Evolutionary conservation across 2,888 invertebrate species (phyloP), one percentile per base, ranked within the genome.

Genomic region (Dysmachus trigonus): DNA sequence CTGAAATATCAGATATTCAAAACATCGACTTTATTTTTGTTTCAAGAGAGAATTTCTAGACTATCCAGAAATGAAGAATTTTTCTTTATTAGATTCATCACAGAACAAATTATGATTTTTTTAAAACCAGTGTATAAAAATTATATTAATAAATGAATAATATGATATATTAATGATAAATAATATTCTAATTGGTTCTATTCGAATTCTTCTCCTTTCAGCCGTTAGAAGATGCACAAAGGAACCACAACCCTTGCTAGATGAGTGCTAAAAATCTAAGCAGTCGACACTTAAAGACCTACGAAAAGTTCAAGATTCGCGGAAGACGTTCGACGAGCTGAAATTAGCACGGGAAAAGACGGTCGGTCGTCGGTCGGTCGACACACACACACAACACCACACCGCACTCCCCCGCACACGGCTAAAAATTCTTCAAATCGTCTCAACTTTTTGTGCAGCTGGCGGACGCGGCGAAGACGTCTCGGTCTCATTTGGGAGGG

Each of bases 221-320:
- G 85, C 22, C 38, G 72, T 83, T 83, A 10, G 72, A 72, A 83
- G 38, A 83, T 83, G 83, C 47, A 76, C 76, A 74, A 85, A 33
- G 47, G 18, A 76, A 53, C 30, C 53, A 76, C 31, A 51, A 85
- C 35, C 33, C 7, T 5, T 83, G 76, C 86, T 87, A 87, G 85
- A 87, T 87, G 87, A 79, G 85, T 87, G 86, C 84, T 87, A 87
- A 86, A 85, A 86, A 81, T 71, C 53, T 71, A 18, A 87, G 38
- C 51, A 73, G 84, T 81, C 85, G 86, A 74, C 87, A 85, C 71
- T 85, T 87, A 27, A 86, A 85, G 74, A 85, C 73, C 31, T 87
- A 82, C 81, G 86, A 87, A 82, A 87, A 87, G 53, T 87, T 86
- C 74, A 87, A 87, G 86, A 87, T 87, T 87, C 87, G 87, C 79